These are phyloP conservation scores for Fulica atra DNA, from an alignment of 2,113 vertebrate species.

Conservation along the genomic window DNA sequence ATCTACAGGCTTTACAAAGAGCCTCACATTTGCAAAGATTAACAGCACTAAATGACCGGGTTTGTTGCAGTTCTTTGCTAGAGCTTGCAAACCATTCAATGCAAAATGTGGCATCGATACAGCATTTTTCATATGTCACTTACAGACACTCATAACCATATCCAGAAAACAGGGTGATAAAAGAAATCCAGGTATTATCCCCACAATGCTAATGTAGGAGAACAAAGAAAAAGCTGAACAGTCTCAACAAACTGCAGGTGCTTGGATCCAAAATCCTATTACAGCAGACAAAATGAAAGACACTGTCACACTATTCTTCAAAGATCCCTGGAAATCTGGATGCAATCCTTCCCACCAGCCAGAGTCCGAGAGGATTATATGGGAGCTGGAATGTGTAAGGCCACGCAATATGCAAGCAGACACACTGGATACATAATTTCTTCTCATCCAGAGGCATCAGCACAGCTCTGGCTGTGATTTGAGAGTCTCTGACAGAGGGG, in stretches of 20 bases:
- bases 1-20: background rate
- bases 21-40: background rate
- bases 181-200: background rate
- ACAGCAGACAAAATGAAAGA: background rate
- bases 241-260: background rate
- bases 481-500: background rate
- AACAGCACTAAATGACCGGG: background rate
- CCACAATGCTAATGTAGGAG: background rate
- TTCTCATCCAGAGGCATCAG: background rate
- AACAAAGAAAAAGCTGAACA: background rate
- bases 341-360: background rate
- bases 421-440: background rate
- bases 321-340: background rate
- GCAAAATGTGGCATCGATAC: background rate
- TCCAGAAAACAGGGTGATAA: background rate
- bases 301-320: conserved; percentile 32
- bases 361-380: background rate
- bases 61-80: background rate
- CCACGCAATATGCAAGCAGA: background rate
- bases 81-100: background rate
- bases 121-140: background rate
- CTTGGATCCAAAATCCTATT: background rate
- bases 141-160: background rate
- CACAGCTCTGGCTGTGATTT: background rate
- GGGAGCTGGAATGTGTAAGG: background rate